These are phyloP conservation scores for Seira sanloemensis DNA, from an alignment of 2,888 invertebrate genomes.

Conservation along the genomic window DNA sequence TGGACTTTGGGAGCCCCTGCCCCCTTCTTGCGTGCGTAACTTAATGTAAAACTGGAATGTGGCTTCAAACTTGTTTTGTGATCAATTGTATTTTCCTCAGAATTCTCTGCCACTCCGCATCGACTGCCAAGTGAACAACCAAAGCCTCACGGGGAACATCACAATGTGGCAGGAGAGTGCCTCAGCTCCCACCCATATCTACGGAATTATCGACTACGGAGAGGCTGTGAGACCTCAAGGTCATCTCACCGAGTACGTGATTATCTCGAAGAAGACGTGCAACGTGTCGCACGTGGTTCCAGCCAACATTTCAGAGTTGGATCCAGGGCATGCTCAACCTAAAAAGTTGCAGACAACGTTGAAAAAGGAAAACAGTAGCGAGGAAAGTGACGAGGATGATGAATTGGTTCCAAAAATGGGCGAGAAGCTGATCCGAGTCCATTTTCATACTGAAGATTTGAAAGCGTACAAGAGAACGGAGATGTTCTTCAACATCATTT, in stretches of 20 bases:
- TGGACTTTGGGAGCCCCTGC: constrained; percentile 60
- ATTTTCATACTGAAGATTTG: constrained; percentile 61
- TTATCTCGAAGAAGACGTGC: constrained; percentile 66
- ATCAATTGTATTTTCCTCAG: constrained; percentile 30
- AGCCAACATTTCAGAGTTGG: constrained; percentile 31
- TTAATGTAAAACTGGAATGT: background rate
- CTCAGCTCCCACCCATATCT: constrained; percentile 55
- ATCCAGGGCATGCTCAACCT: constrained; percentile 13
- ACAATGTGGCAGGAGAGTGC: constrained; percentile 66
- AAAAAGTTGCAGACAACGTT: background rate
- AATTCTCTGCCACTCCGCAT: constrained; percentile 67
- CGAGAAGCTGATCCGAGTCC: constrained; percentile 45
- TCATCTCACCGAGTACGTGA: constrained; percentile 63
- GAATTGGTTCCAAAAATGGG: background rate
- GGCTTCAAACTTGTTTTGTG: background rate
- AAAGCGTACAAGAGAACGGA: constrained; percentile 68
- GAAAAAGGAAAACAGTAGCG: background rate
- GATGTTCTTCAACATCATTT: constrained; percentile 69
- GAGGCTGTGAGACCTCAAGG: constrained; percentile 66
- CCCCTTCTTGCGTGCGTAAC: constrained; percentile 64
- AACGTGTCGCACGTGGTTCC: constrained; percentile 43
- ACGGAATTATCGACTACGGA: constrained; percentile 64
- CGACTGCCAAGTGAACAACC: constrained; percentile 65
- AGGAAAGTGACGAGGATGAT: background rate
- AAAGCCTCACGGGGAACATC: constrained; percentile 65